Conservation (phyloP, 2,888 invertebrate genomes). For the Pterostichus niger region DNA sequence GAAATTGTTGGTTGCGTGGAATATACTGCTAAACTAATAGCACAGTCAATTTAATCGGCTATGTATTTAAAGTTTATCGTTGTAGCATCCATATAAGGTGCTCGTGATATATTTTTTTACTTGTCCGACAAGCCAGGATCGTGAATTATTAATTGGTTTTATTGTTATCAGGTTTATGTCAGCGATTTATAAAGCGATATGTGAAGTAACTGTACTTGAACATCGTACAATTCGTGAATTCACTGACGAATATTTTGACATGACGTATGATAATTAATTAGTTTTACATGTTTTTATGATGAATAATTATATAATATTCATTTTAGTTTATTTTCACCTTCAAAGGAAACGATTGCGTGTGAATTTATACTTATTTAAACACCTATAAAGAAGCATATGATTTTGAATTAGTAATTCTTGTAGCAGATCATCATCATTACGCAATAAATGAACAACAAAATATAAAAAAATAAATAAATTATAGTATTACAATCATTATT, state of each 20-base stretch:
- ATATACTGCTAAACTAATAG: constrained; percentile 35
- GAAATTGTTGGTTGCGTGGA: constrained; percentile 41
- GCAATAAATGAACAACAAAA: background rate
- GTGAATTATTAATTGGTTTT: constrained; percentile 55
- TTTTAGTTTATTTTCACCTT: constrained; percentile 12
- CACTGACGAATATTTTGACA: constrained; percentile 7
- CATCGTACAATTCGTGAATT: background rate
- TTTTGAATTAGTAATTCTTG: background rate
- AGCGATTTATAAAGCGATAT: too few species aligned
- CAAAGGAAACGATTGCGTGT: background rate
- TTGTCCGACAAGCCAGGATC: constrained; percentile 9
- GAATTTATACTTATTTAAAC: constrained; percentile 16
- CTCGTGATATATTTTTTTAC: constrained; percentile 24
- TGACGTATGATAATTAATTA: constrained; percentile 42
- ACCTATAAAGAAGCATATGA: background rate
- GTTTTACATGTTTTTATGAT: constrained; percentile 32
- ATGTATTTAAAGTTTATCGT: constrained; percentile 25
- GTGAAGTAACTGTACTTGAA: constrained; percentile 11
- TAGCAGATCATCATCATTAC: background rate
- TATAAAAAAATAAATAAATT: background rate
- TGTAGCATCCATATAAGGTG: constrained; percentile 30
- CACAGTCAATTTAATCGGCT: constrained; percentile 15
- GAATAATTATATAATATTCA: constrained; percentile 14
- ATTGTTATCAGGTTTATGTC: constrained; percentile 36
- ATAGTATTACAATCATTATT: too few species aligned